phyloP scores from a whole-genome alignment of 2,888 invertebrate species.

The Limnephilus auricula region DNA sequence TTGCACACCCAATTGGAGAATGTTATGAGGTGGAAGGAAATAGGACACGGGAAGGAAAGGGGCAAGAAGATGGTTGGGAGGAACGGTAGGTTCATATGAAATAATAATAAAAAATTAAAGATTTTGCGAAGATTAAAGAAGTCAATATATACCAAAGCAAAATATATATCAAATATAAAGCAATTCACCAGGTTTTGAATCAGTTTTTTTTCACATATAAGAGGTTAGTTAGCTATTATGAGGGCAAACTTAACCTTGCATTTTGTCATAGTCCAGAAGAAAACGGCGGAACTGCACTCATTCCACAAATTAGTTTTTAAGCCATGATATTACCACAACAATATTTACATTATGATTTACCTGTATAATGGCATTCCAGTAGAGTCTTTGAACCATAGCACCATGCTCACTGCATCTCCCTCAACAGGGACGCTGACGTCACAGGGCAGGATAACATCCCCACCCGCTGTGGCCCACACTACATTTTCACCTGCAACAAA shows the following conservation, averaged over 20 bases:
- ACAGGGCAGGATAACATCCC: slow-evolving; percentile 88
- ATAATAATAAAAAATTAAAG: too few species aligned
- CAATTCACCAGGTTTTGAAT: too few species aligned
- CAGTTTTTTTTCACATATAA: too few species aligned
- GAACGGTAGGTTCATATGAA: too few species aligned
- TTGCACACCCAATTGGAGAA: background rate
- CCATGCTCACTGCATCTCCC: slow-evolving; percentile 86
- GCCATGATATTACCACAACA: background rate
- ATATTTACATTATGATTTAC: slow-evolving; percentile 73
- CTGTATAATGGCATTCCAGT: slow-evolving; percentile 92
- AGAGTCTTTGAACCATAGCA: slow-evolving; percentile 93
- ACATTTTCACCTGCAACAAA: slow-evolving; percentile 68
- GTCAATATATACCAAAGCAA: too few species aligned
- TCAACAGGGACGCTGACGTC: slow-evolving; percentile 86
- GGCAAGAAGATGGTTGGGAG: background rate
- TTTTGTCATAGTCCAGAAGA: too few species aligned
- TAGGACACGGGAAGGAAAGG: background rate
- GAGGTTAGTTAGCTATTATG: too few species aligned
- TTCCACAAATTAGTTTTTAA: background rate
- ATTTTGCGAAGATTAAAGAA: too few species aligned
- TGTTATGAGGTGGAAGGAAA: background rate
- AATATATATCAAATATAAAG: too few species aligned
- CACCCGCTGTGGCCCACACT: slow-evolving; percentile 87
- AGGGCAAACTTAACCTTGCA: too few species aligned
- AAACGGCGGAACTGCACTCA: too few species aligned